phyloP scores from a whole-genome alignment of 2,797 vertebrate species.

The Pipistrellus pipistrellus region DNA sequence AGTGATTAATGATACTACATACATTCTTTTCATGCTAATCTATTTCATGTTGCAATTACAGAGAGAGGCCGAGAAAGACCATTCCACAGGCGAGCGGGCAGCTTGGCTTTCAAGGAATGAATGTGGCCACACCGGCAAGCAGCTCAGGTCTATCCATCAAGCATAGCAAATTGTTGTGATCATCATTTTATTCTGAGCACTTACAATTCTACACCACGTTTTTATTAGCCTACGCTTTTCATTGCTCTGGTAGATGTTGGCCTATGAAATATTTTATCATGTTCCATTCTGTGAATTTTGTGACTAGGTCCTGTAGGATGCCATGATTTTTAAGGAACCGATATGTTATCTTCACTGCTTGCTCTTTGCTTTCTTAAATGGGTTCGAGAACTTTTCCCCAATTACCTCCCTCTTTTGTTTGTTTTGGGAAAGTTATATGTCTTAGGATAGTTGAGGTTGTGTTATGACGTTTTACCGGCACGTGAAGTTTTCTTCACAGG shows the following conservation, averaged over 20 bases:
- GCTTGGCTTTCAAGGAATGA: not conserved
- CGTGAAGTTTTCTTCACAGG: constrained; percentile 21
- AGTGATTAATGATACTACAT: constrained; percentile 63
- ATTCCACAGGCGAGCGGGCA: not conserved
- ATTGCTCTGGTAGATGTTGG: constrained; percentile 28
- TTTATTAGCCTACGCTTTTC: constrained; percentile 12
- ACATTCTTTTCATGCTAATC: constrained; percentile 40
- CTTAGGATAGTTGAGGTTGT: not conserved
- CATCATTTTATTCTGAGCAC: constrained; percentile 53
- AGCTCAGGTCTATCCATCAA: constrained; percentile 5
- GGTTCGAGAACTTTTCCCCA: not conserved
- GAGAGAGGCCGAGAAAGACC: not conserved
- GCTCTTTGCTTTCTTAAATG: not conserved
- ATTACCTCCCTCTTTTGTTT: not conserved
- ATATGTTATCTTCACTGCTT: not conserved
- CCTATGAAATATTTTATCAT: not conserved
- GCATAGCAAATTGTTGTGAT: not conserved
- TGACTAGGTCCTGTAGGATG: not conserved
- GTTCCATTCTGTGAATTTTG: constrained; percentile 33
- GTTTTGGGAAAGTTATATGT: not conserved
- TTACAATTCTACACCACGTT: not conserved
- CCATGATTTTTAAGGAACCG: constrained; percentile 14
- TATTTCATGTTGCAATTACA: constrained; percentile 44
- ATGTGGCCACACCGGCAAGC: not conserved
- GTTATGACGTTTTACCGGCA: not conserved